phyloP scores from a whole-genome alignment of 2,888 invertebrate species.

The Ochropacha duplaris region DNA sequence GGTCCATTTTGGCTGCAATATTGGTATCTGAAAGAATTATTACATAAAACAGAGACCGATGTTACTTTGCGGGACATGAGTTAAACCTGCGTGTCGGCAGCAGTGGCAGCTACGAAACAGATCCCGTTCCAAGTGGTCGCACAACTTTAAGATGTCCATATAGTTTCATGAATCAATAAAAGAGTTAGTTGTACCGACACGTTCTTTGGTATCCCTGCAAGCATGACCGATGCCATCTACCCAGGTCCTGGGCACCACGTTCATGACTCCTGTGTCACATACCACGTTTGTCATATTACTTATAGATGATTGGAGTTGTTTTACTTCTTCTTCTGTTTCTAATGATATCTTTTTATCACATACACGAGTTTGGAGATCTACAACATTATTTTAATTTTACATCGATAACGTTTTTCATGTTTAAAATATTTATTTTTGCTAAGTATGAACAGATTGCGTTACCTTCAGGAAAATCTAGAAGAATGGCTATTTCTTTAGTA shows the following conservation, averaged over 20 bases:
- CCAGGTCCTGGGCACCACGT: neutral
- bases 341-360: neutral
- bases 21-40: slow-evolving; percentile 60
- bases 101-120: too few relatives aligned
- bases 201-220: neutral
- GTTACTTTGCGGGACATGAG: too few relatives aligned
- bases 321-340: neutral
- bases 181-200: neutral
- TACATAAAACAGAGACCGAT: too few relatives aligned
- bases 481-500: neutral
- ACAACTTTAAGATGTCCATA: too few relatives aligned
- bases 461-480: neutral
- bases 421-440: too few relatives aligned
- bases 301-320: neutral
- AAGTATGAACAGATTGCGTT: neutral
- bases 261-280: neutral
- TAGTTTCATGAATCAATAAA: too few relatives aligned
- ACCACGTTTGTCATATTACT: neutral
- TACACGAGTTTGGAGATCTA: neutral
- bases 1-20: slow-evolving; percentile 80
- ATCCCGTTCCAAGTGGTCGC: too few relatives aligned
- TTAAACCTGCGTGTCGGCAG: too few relatives aligned
- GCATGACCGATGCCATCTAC: neutral
- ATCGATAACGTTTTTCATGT: too few relatives aligned
- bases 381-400: too few relatives aligned